Conservation (phyloP, 1,140 invertebrate genomes). For the Samia ricini region DNA sequence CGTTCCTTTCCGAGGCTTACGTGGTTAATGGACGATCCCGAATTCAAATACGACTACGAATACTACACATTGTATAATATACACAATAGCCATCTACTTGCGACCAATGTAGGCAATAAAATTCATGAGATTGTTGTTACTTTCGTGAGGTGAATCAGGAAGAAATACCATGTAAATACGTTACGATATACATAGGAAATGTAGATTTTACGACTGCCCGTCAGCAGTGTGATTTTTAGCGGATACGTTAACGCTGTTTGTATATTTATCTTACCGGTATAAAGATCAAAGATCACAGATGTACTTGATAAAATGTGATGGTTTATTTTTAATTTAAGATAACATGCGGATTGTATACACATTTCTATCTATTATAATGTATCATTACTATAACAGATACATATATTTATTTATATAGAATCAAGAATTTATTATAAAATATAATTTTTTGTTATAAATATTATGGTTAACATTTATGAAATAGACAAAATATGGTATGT, state of each 20-base stretch:
- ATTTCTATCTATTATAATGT: no score
- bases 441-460: no score
- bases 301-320: neutral
- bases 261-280: neutral
- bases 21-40: no score
- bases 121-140: slow-evolving; percentile 46
- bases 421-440: no score
- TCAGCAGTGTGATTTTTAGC: neutral
- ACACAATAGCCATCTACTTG: neutral
- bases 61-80: neutral
- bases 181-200: slow-evolving; percentile 13
- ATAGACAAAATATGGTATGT: no score
- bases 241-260: neutral
- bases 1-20: no score
- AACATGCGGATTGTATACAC: no score
- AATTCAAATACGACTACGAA: no score
- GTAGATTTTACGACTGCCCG: slow-evolving; percentile 27
- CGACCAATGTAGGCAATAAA: slow-evolving; percentile 31
- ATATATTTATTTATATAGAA: no score
- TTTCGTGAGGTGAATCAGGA: slow-evolving; percentile 37
- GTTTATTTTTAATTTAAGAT: neutral
- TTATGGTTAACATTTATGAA: no score
- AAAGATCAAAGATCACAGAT: neutral
- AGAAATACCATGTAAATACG: slow-evolving; percentile 38
- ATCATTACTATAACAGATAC: no score